Conservation (phyloP, 2,797 vertebrate species). For the Rhinoraja longicauda region DNA sequence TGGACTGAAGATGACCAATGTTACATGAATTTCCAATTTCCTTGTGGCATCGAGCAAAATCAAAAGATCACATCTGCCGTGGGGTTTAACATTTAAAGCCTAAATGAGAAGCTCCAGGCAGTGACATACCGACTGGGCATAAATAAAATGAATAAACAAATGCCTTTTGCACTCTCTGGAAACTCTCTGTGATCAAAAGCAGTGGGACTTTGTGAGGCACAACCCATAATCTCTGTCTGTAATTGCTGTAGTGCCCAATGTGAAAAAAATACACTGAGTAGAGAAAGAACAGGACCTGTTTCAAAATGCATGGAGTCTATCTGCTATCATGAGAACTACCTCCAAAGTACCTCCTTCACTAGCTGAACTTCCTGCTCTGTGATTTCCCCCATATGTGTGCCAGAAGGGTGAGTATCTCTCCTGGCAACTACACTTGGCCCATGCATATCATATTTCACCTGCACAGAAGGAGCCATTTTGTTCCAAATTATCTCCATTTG, state of each 20-base stretch:
- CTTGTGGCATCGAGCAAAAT: not conserved
- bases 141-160: not conserved
- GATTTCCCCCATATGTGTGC: not conserved
- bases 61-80: not conserved
- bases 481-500: not conserved
- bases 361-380: not conserved
- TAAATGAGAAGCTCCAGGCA: not conserved
- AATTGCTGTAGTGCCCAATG: not conserved
- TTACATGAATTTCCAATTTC: not conserved
- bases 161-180: not conserved
- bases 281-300: not conserved
- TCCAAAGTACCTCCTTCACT: not conserved
- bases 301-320: not conserved
- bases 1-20: not conserved
- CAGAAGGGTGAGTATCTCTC: not conserved
- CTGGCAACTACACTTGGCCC: not conserved
- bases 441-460: not conserved
- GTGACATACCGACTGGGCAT: not conserved
- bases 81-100: not conserved
- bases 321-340: not conserved
- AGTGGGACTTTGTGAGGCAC: not conserved
- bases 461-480: not conserved
- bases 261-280: not conserved
- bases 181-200: not conserved
- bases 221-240: too few species aligned